Evolutionary conservation across 2,888 invertebrate species (phyloP), one percentile per base, ranked within the genome.

Genomic region (Dendrolimus houi): DNA sequence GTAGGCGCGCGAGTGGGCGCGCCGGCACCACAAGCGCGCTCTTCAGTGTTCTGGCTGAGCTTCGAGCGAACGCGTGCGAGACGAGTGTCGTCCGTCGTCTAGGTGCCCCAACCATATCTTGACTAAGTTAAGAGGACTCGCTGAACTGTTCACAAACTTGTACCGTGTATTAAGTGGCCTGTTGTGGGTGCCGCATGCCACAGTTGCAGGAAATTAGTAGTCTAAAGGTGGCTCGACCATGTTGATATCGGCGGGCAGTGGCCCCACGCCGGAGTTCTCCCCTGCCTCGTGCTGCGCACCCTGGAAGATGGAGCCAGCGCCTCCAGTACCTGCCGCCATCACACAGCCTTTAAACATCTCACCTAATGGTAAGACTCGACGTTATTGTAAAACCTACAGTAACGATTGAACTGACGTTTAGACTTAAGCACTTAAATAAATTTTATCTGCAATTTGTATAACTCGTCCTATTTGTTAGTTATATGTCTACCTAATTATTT

Each of bases 291-390:
- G 92, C 91, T 85, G 93, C 91, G 84, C 91, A 72, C 79, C 90
- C 87, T 93, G 93, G 93, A 93, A 90, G 91, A 93, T 93, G 93
- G 94, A 92, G 78, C 93, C 92, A 72, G 92, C 76, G 77, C 92
- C 85, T 66, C 92, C 90, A 67, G 92, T 86, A 77, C 87, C 88
- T 55, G 92, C 89, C 62, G 75, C 85, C 71, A 79, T 88, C 72
- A 69, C 86, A 10, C 90, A 89, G 64, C 83, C 86, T 61, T 91
- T 92, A 69, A 93, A 91, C 72, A 92, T 92, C 81, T 95, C 93
- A 71, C 94, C 92, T 56, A 90, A 87, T 61, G 88, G 90, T 89
- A 74, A 82, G 85, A 70, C 29, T 29, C 29, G 6, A 29, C 6
- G 29, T 29, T 29, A 29, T 29, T 29, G 29, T 29, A 29, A 29